Evolutionary conservation across 2,113 vertebrate genomes (phyloP), one percentile per base, ranked within the genome.

Genomic region (Calyptommatus sinebrachiatus): DNA sequence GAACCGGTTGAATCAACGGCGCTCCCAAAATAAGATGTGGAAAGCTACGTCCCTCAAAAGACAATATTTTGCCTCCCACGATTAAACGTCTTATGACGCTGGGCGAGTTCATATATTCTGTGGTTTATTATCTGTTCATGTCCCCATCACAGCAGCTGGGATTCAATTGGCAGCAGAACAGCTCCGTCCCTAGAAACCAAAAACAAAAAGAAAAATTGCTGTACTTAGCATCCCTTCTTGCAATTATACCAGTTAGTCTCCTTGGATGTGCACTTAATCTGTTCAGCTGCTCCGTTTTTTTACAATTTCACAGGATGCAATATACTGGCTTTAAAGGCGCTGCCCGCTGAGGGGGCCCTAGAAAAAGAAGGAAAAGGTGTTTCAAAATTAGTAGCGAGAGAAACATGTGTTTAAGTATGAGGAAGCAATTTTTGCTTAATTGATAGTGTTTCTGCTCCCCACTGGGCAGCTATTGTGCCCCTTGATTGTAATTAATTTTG

Each of bases 321-420:
- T 57, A 57, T 53, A 31, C 35, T 53, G 31, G 41, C 22, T 65
- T 28, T 70, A 31, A 63, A n/a, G 31, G 61, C 0, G 3, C 1
- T 2, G 16, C 60, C 0, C 14, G 14, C 48, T 22, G 46, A 28
- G 24, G 21, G 5, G 26, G n/a, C n/a, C 31, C 20, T 14, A 66
- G 71, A 61, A 66, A 8, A 84, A 76, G n/a, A 77, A 20, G 67
- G 46, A 41, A 71, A 65, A 67, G 73, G 72, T 31, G 24, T 66
- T 66, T 66, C 67, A 70, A 61, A 79, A 79, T 41, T 2, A 81
- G 77, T 21, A 8, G 63, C 24, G 71, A 82, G 73, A 82, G 70
- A 68, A 76, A 18, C 20, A 35, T 62, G 61, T 5, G n/a, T 69
- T 68, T 31, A 75, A 3, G 16, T 31, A 61, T 45, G 35, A 22